phyloP scores from a whole-genome alignment of 2,888 invertebrate genomes.

The Acrobasis repandana region DNA sequence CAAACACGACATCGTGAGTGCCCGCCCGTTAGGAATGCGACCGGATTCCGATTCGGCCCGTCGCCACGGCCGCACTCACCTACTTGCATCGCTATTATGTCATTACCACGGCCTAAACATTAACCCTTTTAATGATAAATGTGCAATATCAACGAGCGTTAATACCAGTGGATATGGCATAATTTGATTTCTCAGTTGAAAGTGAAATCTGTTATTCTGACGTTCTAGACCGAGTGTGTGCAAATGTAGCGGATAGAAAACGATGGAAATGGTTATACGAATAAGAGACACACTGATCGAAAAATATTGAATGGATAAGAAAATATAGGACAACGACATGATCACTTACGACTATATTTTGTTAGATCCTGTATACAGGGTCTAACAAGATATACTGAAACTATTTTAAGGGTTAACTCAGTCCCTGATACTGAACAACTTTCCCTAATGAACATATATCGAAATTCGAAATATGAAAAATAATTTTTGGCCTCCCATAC shows the following conservation, averaged over 20 bases:
- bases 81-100: constrained; percentile 67
- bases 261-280: no score
- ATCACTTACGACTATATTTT: no score
- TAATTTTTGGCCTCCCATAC: no score
- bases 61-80: constrained; percentile 54
- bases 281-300: no score
- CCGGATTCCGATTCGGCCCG: constrained; percentile 65
- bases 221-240: not conserved
- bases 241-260: not conserved
- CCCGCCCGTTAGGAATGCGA: constrained; percentile 71
- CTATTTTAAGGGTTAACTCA: no score
- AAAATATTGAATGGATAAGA: no score
- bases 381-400: no score
- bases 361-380: no score
- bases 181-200: constrained; percentile 1
- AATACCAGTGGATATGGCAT: not conserved
- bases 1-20: constrained; percentile 63
- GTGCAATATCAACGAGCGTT: constrained; percentile 3
- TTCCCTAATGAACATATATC: no score
- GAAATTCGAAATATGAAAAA: no score
- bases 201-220: not conserved
- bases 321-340: no score
- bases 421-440: no score
- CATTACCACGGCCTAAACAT: constrained; percentile 69
- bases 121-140: constrained; percentile 23